Percentiles rank a stretch among this genome's conserved stretches.
Evolutionary conservation across 2,888 invertebrate genomes (phyloP).

Genomic region (Watsonalla cultraria): DNA sequence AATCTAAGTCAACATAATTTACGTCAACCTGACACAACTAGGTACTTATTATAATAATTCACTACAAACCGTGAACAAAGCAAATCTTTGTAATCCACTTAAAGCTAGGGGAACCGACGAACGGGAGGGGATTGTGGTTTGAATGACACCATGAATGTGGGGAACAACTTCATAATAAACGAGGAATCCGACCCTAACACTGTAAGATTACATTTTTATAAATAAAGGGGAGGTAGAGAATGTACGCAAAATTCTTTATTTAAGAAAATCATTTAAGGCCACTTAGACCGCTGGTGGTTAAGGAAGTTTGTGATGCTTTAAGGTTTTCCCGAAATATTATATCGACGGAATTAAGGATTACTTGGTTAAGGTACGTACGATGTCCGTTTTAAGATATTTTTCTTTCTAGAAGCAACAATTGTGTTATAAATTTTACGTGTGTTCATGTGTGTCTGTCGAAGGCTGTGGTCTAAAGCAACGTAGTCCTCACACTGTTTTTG

Average conservation of each 20-base stretch:
- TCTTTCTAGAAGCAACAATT: constrained; percentile 19
- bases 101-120: constrained; percentile 16
- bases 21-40: background rate
- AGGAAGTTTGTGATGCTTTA: background rate
- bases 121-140: constrained; percentile 22
- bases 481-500: too few relatives aligned
- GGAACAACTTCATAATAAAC: constrained; percentile 27
- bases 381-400: constrained; percentile 13
- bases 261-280: background rate
- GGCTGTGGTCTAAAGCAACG: too few relatives aligned
- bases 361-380: background rate
- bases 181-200: constrained; percentile 18
- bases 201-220: constrained; percentile 24
- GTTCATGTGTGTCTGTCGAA: too few relatives aligned
- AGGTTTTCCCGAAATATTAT: background rate
- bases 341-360: background rate
- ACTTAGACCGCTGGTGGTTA: background rate
- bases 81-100: constrained; percentile 19
- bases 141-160: constrained; percentile 22
- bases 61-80: constrained; percentile 8
- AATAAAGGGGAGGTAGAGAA: constrained; percentile 23
- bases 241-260: constrained; percentile 2
- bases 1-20: background rate
- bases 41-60: background rate
- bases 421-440: background rate